These are phyloP conservation scores for Gobio gobio DNA, from an alignment of 2,113 vertebrate genomes.

Conservation along the genomic window DNA sequence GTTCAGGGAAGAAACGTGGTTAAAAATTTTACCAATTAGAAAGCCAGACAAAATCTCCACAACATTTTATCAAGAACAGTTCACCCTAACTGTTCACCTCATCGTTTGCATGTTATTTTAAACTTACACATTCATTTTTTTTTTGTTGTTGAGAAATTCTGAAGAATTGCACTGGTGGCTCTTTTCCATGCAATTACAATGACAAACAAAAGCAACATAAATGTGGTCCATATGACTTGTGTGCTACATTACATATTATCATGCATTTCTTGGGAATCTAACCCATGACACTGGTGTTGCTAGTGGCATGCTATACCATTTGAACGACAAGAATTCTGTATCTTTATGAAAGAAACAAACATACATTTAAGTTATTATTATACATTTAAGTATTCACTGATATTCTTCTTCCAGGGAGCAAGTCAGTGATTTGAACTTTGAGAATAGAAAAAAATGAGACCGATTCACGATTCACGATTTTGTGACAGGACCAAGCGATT, in stretches of 20 bases:
- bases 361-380: neutral
- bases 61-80: neutral
- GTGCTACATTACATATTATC: neutral
- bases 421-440: neutral
- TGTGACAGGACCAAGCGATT: neutral
- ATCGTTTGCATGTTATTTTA: conserved; percentile 12
- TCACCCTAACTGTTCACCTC: neutral
- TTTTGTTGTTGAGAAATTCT: neutral
- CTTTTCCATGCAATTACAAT: neutral
- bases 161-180: neutral
- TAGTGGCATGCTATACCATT: neutral
- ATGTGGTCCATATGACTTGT: neutral
- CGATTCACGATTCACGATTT: no score
- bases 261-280: neutral
- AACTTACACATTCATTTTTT: neutral
- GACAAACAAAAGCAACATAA: neutral
- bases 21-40: conserved; percentile 14
- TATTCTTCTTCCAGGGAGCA: neutral
- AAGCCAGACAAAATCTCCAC: conserved; percentile 8
- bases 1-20: neutral
- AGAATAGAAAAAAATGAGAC: neutral
- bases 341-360: neutral
- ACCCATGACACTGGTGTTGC: neutral
- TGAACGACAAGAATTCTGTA: neutral
- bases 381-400: neutral